Conservation (phyloP, 2,888 invertebrate species). For the Ophonus ardosiacus region DNA sequence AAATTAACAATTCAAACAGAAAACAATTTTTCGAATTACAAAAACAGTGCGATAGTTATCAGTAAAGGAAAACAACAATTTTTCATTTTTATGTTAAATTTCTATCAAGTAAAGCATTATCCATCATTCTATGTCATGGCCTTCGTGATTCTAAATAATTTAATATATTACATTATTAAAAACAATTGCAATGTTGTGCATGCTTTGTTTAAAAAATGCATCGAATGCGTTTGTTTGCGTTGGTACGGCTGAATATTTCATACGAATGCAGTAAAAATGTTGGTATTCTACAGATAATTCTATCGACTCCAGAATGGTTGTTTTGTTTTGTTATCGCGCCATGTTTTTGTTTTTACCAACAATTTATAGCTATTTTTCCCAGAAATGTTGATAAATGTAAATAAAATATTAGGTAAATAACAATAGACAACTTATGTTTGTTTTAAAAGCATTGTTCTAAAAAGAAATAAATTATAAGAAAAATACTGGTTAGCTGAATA, state of each 20-base stretch:
- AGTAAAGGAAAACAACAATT: conserved; percentile 38
- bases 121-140: conserved; percentile 39
- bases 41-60: conserved; percentile 36
- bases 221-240: conserved; percentile 21
- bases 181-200: conserved; percentile 54
- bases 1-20: conserved; percentile 42
- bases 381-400: conserved; percentile 20
- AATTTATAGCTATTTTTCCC: conserved; percentile 18
- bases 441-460: not conserved
- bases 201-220: conserved; percentile 47
- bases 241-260: conserved; percentile 31
- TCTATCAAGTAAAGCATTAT: conserved; percentile 11
- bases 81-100: conserved; percentile 49
- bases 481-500: not conserved
- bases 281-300: conserved; percentile 34
- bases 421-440: not conserved
- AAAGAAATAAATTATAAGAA: not conserved
- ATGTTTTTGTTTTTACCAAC: conserved; percentile 35
- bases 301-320: not conserved
- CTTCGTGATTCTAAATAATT: conserved; percentile 47
- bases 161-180: conserved; percentile 51
- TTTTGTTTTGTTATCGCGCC: not conserved
- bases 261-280: conserved; percentile 9
- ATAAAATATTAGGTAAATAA: conserved; percentile 21
- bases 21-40: conserved; percentile 38